Percentiles rank a stretch among this genome's conserved stretches.
Evolutionary conservation across 2,113 vertebrate species (phyloP).

Genomic region (Pelecanus crispus): DNA sequence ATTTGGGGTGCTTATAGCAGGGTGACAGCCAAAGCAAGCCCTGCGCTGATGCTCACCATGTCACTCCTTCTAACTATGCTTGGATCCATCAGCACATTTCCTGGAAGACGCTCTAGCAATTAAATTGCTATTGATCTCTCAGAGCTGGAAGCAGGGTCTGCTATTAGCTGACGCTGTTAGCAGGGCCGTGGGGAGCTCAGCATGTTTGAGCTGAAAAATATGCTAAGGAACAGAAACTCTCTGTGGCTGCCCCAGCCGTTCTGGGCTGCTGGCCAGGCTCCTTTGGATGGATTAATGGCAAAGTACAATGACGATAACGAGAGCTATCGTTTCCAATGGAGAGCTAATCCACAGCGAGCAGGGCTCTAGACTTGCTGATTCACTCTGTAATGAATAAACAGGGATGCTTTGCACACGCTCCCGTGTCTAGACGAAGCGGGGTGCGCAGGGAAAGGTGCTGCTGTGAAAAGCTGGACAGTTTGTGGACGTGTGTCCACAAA

Average conservation of each 20-base stretch:
- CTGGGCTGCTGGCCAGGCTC: neutral
- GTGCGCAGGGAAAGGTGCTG: neutral
- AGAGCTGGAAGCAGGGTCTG: neutral
- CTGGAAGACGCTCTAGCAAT: neutral
- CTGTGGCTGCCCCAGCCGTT: neutral
- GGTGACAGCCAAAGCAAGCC: neutral
- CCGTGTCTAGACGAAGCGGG: accelerated
- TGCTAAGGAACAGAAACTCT: neutral
- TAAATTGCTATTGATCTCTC: neutral
- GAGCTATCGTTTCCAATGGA: neutral
- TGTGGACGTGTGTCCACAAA: no score
- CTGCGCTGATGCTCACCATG: neutral
- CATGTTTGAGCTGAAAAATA: neutral
- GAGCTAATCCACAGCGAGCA: neutral
- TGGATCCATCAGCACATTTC: neutral
- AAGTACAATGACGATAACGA: neutral
- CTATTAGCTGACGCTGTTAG: neutral
- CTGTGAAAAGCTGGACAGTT: accelerated
- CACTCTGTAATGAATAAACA: neutral
- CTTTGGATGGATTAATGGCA: neutral
- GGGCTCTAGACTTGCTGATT: neutral
- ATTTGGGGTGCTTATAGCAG: neutral
- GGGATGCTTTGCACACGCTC: neutral
- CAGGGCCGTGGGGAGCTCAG: neutral
- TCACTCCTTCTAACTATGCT: accelerated